Percentiles rank a stretch among this genome's conserved stretches.
Conservation (phyloP, 2,113 vertebrate genomes). For the Peromyscus polionotus region DNA sequence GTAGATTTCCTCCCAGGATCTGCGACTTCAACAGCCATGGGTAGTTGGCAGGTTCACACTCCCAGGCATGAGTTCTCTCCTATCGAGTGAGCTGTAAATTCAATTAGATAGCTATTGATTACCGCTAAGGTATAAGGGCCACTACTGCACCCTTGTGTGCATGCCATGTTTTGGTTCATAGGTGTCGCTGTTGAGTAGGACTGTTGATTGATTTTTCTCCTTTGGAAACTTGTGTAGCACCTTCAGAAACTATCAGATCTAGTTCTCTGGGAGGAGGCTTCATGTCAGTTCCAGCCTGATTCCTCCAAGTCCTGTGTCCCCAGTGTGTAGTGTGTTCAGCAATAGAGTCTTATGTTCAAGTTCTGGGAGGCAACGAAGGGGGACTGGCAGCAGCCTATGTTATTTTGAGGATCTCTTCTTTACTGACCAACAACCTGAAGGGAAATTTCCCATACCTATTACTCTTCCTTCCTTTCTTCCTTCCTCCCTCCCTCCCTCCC, state of each 20-base stretch:
- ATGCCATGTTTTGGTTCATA: neutral
- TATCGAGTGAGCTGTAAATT: neutral
- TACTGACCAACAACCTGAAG: neutral
- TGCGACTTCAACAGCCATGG: neutral
- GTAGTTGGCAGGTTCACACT: neutral
- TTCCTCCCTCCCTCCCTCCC: neutral
- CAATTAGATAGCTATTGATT: neutral
- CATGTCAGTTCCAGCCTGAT: neutral
- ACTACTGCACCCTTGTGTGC: neutral
- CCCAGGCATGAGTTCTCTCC: neutral
- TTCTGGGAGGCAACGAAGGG: neutral
- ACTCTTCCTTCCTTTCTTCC: neutral
- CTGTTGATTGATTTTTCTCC: neutral
- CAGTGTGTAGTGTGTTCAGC: neutral
- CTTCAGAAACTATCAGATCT: neutral
- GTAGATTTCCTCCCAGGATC: neutral
- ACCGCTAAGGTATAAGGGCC: neutral
- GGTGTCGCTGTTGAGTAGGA: neutral
- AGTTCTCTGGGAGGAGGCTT: neutral
- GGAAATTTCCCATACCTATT: neutral
- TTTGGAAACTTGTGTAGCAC: neutral
- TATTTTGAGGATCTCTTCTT: neutral
- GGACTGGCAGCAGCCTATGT: neutral
- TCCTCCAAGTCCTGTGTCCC: neutral
- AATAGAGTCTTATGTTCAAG: neutral